phyloP scores from a whole-genome alignment of 1,140 invertebrate genomes.

The Antheraea pernyi region DNA sequence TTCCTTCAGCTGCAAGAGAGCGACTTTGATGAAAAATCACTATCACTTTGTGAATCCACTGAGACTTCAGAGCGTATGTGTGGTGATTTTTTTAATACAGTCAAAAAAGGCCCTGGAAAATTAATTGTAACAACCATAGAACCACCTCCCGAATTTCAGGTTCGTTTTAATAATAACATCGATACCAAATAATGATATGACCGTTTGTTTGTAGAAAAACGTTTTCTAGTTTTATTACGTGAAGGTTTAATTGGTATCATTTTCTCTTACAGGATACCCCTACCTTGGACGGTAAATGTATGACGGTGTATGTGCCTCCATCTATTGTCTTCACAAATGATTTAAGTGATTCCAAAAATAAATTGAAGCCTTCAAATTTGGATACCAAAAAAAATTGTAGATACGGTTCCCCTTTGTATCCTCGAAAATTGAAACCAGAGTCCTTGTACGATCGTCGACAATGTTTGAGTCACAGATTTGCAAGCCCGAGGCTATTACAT shows the following conservation, averaged over 20 bases:
- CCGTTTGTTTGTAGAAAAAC: neutral
- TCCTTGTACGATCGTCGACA: conserved; percentile 60
- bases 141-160: conserved; percentile 90
- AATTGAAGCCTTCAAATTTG: conserved; percentile 43
- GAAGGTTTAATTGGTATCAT: neutral
- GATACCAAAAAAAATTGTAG: conserved; percentile 45
- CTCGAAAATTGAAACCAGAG: conserved; percentile 63
- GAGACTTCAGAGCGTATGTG: conserved; percentile 81
- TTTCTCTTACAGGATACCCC: conserved; percentile 53
- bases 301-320: conserved; percentile 54
- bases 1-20: conserved; percentile 73
- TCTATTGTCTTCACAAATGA: conserved; percentile 51
- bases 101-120: conserved; percentile 86
- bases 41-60: conserved; percentile 72
- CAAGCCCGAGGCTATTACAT: conserved; percentile 82
- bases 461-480: conserved; percentile 78
- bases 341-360: conserved; percentile 42
- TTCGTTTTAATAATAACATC: conserved; percentile 34
- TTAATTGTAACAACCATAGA: conserved; percentile 83
- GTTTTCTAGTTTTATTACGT: neutral
- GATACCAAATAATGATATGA: neutral
- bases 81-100: conserved; percentile 89
- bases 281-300: conserved; percentile 38
- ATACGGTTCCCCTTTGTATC: conserved; percentile 59
- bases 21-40: conserved; percentile 76